These are phyloP conservation scores for Baryphthengus martii DNA, from an alignment of 2,113 vertebrate species.

Conservation along the genomic window DNA sequence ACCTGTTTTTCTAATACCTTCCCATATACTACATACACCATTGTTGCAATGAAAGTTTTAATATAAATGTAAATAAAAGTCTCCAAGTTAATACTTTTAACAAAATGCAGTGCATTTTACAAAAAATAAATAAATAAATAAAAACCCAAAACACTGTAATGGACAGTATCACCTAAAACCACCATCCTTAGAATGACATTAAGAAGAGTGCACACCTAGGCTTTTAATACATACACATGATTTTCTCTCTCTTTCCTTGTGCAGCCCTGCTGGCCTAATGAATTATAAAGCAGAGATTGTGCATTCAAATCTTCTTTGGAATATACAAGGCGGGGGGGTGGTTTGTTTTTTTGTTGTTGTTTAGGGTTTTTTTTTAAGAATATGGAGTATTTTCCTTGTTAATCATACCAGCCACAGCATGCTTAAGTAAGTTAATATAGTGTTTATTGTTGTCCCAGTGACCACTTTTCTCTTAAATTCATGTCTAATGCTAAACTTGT, in stretches of 20 bases:
- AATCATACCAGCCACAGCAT: background rate
- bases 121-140: too few relatives aligned
- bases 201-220: background rate
- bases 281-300: background rate
- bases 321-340: fast-evolving
- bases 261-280: background rate
- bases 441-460: background rate
- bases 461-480: background rate
- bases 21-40: background rate
- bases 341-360: background rate
- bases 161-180: background rate
- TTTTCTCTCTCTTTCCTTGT: background rate
- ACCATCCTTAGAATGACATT: background rate
- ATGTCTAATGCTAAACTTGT: background rate
- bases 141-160: too few relatives aligned
- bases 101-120: background rate
- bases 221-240: background rate
- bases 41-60: background rate
- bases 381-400: background rate
- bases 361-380: background rate
- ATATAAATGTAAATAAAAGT: background rate
- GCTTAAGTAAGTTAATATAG: background rate
- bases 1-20: background rate
- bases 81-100: background rate
- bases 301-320: background rate